Evolutionary conservation across 2,888 invertebrate genomes (phyloP).

Genomic region (Ferdinandea cuprea): DNA sequence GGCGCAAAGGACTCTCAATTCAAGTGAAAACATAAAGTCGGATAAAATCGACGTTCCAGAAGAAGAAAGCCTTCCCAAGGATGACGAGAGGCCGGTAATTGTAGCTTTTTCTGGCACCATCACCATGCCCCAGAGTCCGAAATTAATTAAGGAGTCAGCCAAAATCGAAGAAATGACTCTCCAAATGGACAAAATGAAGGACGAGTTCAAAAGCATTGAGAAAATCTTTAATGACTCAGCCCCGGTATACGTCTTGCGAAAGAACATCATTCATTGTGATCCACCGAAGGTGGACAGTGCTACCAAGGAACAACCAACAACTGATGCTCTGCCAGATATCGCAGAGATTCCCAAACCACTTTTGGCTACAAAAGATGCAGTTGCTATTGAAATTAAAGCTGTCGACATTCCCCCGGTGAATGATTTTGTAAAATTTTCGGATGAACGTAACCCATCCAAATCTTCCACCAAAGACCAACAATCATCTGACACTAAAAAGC

Average conservation of each 20-base stretch:
- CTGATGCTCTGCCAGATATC: not conserved
- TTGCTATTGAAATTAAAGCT: too few species aligned
- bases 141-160: slow-evolving; percentile 14
- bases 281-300: slow-evolving; percentile 38
- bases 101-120: slow-evolving; percentile 13
- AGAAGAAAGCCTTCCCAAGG: slow-evolving; percentile 50
- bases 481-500: not conserved
- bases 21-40: not conserved
- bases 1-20: not conserved
- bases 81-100: slow-evolving; percentile 29
- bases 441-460: not conserved
- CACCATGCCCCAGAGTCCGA: slow-evolving; percentile 9
- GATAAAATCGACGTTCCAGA: slow-evolving; percentile 76
- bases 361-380: too few species aligned
- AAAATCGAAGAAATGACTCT: slow-evolving; percentile 23
- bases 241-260: slow-evolving; percentile 58
- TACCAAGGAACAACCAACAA: not conserved
- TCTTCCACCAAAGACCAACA: not conserved
- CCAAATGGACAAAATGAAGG: slow-evolving; percentile 4
- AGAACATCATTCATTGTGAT: slow-evolving; percentile 68
- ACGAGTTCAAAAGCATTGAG: slow-evolving; percentile 49
- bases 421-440: not conserved
- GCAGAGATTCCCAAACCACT: too few species aligned
- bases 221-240: slow-evolving; percentile 58
- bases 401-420: too few species aligned